Evolutionary conservation across 2,888 invertebrate species (phyloP), one percentile per base, ranked within the genome.

Genomic region (Trimorus sp.): DNA sequence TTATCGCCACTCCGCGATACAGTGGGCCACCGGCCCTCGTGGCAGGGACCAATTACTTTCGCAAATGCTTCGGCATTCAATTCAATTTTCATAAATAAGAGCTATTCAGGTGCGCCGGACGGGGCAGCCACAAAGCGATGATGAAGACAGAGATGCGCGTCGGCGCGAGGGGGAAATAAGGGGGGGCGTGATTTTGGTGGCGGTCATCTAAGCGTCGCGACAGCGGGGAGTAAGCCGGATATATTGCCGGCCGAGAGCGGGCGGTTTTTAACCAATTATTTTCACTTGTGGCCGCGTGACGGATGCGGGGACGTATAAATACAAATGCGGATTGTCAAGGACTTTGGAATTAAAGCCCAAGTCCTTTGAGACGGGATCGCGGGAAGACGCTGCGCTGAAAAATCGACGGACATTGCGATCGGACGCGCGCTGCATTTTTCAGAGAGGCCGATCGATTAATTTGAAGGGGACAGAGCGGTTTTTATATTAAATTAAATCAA

Each of bases 261-360:
- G 89, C 89, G 89, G 89, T 91, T 91, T 91, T 91, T 90, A 89
- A 91, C 90, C 90, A 91, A 91, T 91, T 91, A 91, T 91, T 91
- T 90, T 90, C 91, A 90, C 90, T 91, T 90, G 90, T 89, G 89
- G 93, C 93, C 93, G 94, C 94, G 94, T 93, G 90, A 92, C 94
- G 94, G 93, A 93, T 93, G 86, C 84, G 86, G 85, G 85, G 53
- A 56, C 59, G 66, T 74, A 82, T 77, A 80, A 75, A 80, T 75
- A 79, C 63, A 69, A 74, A 81, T 74, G 74, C 74, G 80, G 59
- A 68, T 74, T 65, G 79, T 74, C 78, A 66, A 66, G 71, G 59
- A 63, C 66, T 65, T 42, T 53, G 65, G 78, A 78, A 78, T 78
- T 71, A 71, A 78, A 59, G 45, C 45, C 69, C 40, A 56, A 62